Evolutionary conservation across 2,113 vertebrate species (phyloP).

Genomic region (Chamaea fasciata): DNA sequence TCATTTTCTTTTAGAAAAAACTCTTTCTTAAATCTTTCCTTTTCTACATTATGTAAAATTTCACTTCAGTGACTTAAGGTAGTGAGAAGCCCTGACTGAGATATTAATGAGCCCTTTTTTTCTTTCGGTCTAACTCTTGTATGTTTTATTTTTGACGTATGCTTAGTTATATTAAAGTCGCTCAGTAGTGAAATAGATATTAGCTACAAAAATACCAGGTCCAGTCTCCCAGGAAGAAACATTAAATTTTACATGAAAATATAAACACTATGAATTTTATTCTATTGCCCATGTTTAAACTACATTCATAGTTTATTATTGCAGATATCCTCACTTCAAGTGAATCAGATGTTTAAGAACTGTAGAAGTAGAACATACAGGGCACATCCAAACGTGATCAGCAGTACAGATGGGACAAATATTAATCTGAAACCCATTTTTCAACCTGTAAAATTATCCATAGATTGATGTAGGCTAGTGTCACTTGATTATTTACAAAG

Average conservation of each 20-base stretch:
- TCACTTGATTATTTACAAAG: background rate
- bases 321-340: background rate
- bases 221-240: background rate
- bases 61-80: background rate
- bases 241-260: background rate
- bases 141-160: background rate
- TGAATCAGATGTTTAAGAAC: background rate
- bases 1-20: background rate
- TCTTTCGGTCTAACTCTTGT: background rate
- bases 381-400: background rate
- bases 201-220: background rate
- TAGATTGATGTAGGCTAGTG: background rate
- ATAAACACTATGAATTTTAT: background rate
- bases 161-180: background rate
- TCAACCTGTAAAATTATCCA: background rate
- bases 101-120: background rate
- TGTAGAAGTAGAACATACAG: background rate
- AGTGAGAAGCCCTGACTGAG: background rate
- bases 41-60: background rate
- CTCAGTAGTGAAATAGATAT: background rate
- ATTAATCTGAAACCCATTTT: background rate
- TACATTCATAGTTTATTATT: background rate
- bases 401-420: background rate
- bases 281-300: background rate
- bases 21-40: background rate